Conservation (phyloP, 2,797 vertebrate genomes). For the Typhlichthys subterraneus region DNA sequence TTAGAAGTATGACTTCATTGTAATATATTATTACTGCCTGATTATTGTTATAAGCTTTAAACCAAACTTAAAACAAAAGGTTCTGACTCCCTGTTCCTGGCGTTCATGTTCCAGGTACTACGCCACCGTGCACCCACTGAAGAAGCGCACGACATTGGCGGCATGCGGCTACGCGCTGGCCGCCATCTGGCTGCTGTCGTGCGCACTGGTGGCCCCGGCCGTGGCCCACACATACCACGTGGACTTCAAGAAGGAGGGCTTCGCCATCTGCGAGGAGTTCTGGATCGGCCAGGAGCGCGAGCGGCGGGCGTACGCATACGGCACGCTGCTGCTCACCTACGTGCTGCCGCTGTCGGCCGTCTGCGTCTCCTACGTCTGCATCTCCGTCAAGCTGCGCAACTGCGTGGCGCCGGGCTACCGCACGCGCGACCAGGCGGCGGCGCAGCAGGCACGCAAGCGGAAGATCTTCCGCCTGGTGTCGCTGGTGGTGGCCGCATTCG, state of each 20-base stretch:
- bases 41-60: no score
- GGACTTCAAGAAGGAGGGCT: conserved; percentile 82
- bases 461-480: conserved; percentile 85
- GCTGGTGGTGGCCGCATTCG: conserved; percentile 81
- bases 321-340: conserved; percentile 83
- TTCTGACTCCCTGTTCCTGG: no score
- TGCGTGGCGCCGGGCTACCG: conserved; percentile 73
- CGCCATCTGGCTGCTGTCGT: conserved; percentile 85
- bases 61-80: no score
- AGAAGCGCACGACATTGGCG: conserved; percentile 79
- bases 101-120: conserved; percentile 74
- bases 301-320: conserved; percentile 80
- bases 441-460: conserved; percentile 78
- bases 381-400: conserved; percentile 83
- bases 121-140: conserved; percentile 83
- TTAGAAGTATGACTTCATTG: no score
- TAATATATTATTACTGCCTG: no score
- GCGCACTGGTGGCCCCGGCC: conserved; percentile 79
- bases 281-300: conserved; percentile 81
- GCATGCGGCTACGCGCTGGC: conserved; percentile 75
- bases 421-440: conserved; percentile 69
- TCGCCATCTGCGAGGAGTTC: conserved; percentile 88
- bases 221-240: conserved; percentile 85
- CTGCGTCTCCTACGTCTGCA: conserved; percentile 83
- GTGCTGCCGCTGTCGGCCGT: conserved; percentile 83